Evolutionary conservation across 2,113 vertebrate genomes (phyloP).

Genomic region (Empidonax alnorum): DNA sequence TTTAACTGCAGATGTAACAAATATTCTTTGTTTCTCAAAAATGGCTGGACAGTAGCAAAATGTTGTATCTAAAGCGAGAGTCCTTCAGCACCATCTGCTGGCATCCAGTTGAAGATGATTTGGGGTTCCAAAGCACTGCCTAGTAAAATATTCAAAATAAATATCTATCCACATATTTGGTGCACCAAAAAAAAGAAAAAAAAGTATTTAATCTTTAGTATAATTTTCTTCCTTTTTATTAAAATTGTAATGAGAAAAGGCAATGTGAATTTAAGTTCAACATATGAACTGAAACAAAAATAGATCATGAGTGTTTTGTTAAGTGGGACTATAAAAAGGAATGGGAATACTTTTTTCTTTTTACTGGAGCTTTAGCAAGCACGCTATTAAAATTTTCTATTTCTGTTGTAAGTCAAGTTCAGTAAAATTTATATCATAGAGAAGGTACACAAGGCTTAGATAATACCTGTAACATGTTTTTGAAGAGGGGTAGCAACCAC

Average conservation of each 20-base stretch:
- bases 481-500: background rate
- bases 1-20: constrained; percentile 47
- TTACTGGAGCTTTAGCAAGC: background rate
- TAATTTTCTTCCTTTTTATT: background rate
- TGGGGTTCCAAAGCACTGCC: background rate
- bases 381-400: background rate
- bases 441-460: background rate
- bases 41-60: constrained; percentile 3
- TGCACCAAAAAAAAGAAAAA: background rate
- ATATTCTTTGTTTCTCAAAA: constrained; percentile 75
- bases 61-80: background rate
- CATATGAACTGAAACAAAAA: background rate
- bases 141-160: background rate
- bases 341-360: background rate
- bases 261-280: background rate
- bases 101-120: background rate
- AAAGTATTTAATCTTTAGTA: background rate
- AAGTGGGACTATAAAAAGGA: background rate
- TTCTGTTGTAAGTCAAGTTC: background rate
- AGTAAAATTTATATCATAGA: background rate
- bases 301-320: background rate
- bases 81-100: constrained; percentile 80
- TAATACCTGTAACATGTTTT: background rate
- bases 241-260: background rate
- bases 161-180: background rate